Evolutionary conservation across 2,797 vertebrate genomes (phyloP).

Genomic region (Corythornis leucogaster): DNA sequence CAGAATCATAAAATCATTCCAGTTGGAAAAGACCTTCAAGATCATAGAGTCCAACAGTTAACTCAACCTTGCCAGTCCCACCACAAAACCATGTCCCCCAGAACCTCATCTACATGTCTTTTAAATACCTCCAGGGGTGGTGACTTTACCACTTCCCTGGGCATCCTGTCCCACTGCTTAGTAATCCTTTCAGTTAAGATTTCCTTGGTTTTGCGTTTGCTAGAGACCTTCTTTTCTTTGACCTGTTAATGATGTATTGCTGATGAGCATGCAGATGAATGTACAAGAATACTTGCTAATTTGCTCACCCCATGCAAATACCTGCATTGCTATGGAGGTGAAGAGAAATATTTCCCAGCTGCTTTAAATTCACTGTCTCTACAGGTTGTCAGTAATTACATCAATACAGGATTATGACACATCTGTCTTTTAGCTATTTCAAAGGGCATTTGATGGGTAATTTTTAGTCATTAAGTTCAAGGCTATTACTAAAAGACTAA

Average conservation of each 20-base stretch:
- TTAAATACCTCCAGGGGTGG: no score
- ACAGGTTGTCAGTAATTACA: not conserved
- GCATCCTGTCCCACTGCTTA: no score
- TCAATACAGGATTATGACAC: not conserved
- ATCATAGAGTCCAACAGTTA: no score
- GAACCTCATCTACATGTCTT: no score
- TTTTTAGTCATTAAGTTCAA: not conserved
- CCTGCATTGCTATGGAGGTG: not conserved
- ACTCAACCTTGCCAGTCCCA: no score
- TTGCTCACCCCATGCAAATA: not conserved
- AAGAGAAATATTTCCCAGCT: not conserved
- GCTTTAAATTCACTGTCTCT: not conserved
- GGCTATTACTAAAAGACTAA: not conserved
- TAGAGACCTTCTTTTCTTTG: conserved; percentile 6
- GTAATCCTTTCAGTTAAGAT: not conserved
- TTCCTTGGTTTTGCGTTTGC: not conserved
- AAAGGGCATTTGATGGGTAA: not conserved
- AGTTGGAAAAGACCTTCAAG: no score
- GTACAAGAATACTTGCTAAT: conserved; percentile 15
- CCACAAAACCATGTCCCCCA: no score
- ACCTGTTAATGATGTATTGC: not conserved
- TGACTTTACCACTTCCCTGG: no score
- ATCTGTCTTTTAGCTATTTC: not conserved
- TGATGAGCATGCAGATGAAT: not conserved
- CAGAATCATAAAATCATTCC: no score